Conservation (phyloP, 2,888 invertebrate genomes). For the Hemithea aestivaria region DNA sequence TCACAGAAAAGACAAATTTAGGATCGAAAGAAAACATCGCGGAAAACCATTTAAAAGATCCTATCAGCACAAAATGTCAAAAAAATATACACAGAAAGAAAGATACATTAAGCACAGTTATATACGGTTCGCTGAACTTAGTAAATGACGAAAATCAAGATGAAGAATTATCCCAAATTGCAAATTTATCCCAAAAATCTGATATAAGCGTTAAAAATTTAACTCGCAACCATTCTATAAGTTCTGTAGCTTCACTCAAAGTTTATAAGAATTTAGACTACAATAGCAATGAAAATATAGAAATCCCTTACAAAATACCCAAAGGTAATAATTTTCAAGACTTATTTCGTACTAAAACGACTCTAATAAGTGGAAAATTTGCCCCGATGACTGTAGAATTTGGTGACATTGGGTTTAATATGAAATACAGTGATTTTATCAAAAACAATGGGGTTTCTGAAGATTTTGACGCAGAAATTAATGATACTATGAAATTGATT, state of each 20-base stretch:
- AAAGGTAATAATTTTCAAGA: constrained; percentile 38
- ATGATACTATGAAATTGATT: constrained; percentile 31
- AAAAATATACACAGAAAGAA: constrained; percentile 9
- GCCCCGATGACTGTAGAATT: constrained; percentile 45
- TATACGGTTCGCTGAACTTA: constrained; percentile 51
- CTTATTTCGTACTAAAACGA: constrained; percentile 35
- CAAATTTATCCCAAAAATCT: constrained; percentile 23
- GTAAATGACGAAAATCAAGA: constrained; percentile 39
- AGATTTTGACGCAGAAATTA: constrained; percentile 31
- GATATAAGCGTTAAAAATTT: constrained; percentile 28
- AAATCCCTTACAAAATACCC: constrained; percentile 37
- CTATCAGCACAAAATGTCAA: constrained; percentile 3
- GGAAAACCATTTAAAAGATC: too few species aligned
- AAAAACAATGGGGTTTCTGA: constrained; percentile 30
- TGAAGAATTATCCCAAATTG: too few species aligned
- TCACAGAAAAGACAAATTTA: too few species aligned
- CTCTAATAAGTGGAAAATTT: constrained; percentile 19
- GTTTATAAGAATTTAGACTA: constrained; percentile 57
- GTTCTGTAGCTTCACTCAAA: constrained; percentile 49
- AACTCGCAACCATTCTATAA: constrained; percentile 37
- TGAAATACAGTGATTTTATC: constrained; percentile 47
- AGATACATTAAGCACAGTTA: constrained; percentile 36
- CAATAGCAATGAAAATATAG: constrained; percentile 44
- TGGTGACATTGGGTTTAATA: constrained; percentile 61
- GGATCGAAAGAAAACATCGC: too few species aligned